Conservation (phyloP, 1,140 invertebrate genomes). For the Drosophila pectinifera region DNA sequence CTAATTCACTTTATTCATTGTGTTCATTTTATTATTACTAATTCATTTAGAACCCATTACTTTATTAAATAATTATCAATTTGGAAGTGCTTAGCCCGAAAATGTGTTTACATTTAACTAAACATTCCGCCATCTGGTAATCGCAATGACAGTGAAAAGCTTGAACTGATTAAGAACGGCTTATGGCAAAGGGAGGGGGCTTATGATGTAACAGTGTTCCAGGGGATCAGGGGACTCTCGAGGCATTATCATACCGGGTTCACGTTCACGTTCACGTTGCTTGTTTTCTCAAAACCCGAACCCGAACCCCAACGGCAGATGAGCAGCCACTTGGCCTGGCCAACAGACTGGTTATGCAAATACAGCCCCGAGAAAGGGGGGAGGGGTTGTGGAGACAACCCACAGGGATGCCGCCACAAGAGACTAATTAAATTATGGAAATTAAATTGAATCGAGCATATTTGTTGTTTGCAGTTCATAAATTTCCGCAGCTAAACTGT, state of each 20-base stretch:
- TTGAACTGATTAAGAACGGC: too few relatives aligned
- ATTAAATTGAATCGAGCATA: constrained; percentile 74
- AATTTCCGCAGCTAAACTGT: constrained; percentile 66
- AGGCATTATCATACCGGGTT: constrained; percentile 39
- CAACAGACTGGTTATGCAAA: constrained; percentile 39
- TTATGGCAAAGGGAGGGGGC: background rate
- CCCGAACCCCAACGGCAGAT: constrained; percentile 19
- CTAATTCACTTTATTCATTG: too few relatives aligned
- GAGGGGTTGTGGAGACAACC: background rate
- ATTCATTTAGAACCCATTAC: too few relatives aligned
- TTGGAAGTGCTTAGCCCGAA: too few relatives aligned
- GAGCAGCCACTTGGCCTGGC: constrained; percentile 7
- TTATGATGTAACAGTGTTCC: constrained; percentile 7
- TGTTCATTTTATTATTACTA: too few relatives aligned
- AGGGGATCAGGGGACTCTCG: background rate
- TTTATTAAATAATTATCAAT: too few relatives aligned
- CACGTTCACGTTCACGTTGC: too few relatives aligned
- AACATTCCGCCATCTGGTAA: background rate
- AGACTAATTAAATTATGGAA: constrained; percentile 76
- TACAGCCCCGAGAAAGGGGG: background rate
- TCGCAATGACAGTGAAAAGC: background rate
- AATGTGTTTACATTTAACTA: background rate
- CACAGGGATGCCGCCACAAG: constrained; percentile 15
- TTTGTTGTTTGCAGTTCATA: constrained; percentile 73
- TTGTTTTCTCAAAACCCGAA: constrained; percentile 20